Evolutionary conservation across 2,888 invertebrate species (phyloP).

Genomic region (Callinectes sapidus): DNA sequence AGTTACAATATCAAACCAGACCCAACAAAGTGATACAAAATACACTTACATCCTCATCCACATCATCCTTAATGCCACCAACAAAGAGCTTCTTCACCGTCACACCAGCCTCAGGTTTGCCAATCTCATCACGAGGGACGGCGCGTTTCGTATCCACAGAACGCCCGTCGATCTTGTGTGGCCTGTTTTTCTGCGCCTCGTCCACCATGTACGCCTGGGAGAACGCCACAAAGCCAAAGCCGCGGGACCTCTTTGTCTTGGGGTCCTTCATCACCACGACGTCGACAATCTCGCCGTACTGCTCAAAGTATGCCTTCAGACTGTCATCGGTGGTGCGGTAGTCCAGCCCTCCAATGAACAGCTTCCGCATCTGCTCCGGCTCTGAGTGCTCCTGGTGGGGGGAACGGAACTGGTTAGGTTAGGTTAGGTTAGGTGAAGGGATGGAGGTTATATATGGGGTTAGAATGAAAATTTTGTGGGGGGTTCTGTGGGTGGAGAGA

Average conservation of each 20-base stretch:
- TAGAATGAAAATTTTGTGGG: too few relatives aligned
- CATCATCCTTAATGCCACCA: slow-evolving; percentile 93
- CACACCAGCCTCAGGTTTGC: slow-evolving; percentile 88
- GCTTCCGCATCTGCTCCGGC: slow-evolving; percentile 80
- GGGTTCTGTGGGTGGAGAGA: too few relatives aligned
- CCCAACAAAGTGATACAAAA: too few relatives aligned
- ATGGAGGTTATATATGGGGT: too few relatives aligned
- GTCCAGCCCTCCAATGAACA: slow-evolving; percentile 97
- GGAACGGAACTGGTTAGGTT: too few relatives aligned
- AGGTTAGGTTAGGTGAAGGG: too few relatives aligned
- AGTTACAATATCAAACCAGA: too few relatives aligned
- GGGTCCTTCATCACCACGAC: slow-evolving; percentile 98
- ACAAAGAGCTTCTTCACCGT: slow-evolving; percentile 97
- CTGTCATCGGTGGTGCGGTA: slow-evolving; percentile 96
- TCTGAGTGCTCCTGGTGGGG: slow-evolving; percentile 72
- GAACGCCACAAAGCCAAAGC: slow-evolving; percentile 99
- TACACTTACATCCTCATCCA: slow-evolving; percentile 85
- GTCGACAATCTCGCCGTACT: slow-evolving; percentile 98
- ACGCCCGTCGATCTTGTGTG: slow-evolving; percentile 92
- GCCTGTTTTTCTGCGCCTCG: slow-evolving; percentile 88
- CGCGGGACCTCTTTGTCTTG: slow-evolving; percentile 93
- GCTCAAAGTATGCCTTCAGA: slow-evolving; percentile 92
- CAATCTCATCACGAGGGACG: slow-evolving; percentile 84
- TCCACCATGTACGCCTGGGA: slow-evolving; percentile 95
- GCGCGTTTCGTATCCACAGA: slow-evolving; percentile 98